Evolutionary conservation across 2,113 vertebrate genomes (phyloP).

Genomic region (Bambusicola thoracicus): DNA sequence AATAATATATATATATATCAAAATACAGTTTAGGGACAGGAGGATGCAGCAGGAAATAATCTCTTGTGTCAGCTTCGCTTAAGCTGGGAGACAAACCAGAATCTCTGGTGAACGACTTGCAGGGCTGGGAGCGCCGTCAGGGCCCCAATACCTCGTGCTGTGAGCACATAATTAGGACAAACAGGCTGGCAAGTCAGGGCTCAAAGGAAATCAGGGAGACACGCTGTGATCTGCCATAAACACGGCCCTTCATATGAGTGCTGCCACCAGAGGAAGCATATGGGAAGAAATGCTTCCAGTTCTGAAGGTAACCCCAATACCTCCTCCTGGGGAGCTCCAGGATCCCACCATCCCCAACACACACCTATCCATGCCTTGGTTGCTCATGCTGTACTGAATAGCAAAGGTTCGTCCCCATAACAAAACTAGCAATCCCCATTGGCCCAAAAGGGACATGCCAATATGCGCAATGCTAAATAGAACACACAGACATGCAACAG

Average conservation of each 20-base stretch:
- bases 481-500: rapidly evolving
- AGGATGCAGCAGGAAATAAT: not conserved
- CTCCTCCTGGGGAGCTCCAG: not conserved
- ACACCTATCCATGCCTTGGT: not conserved
- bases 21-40: not conserved
- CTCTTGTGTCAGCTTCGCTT: not conserved
- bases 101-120: not conserved
- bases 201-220: not conserved
- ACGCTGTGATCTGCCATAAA: not conserved
- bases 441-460: not conserved
- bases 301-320: not conserved
- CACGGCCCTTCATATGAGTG: not conserved
- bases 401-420: not conserved
- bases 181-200: not conserved
- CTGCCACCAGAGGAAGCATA: not conserved
- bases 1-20: not conserved
- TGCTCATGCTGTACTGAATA: not conserved
- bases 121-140: not conserved
- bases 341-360: not conserved
- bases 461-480: not conserved
- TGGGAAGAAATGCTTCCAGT: not conserved
- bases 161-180: slow-evolving; percentile 25
- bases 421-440: not conserved
- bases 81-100: not conserved
- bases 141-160: not conserved